Evolutionary conservation across 2,888 invertebrate species (phyloP).

Genomic region (Ligdia adustata): DNA sequence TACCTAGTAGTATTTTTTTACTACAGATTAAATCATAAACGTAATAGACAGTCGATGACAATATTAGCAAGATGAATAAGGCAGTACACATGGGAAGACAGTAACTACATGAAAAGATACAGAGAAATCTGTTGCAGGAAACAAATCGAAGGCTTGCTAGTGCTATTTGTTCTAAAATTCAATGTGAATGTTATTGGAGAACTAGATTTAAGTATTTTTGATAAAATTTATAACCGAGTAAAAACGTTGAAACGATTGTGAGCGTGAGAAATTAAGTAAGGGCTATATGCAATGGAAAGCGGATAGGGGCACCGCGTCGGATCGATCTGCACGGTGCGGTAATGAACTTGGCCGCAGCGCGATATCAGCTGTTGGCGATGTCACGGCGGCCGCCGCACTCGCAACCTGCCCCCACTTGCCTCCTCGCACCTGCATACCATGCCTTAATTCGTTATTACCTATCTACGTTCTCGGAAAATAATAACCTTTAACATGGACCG

Average conservation of each 20-base stretch:
- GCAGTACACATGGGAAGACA: too few species aligned
- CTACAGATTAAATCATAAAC: constrained; percentile 3
- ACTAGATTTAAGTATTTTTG: too few species aligned
- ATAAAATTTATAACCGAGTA: too few species aligned
- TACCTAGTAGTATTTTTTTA: neutral
- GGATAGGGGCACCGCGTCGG: constrained; percentile 62
- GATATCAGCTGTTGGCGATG: constrained; percentile 67
- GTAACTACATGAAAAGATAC: too few species aligned
- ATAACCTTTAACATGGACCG: constrained; percentile 46
- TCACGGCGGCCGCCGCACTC: constrained; percentile 46
- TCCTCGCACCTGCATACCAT: constrained; percentile 20
- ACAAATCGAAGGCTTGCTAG: too few species aligned
- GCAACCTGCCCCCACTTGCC: constrained; percentile 24
- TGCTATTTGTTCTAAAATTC: too few species aligned
- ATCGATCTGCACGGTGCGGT: constrained; percentile 74
- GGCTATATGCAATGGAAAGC: constrained; percentile 56
- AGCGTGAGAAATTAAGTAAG: constrained; percentile 33
- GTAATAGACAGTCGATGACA: too few species aligned
- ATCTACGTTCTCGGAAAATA: constrained; percentile 33
- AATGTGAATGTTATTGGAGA: too few species aligned
- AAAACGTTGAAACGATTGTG: constrained; percentile 3
- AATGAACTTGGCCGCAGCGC: constrained; percentile 74
- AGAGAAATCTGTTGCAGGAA: too few species aligned
- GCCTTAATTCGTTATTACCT: constrained; percentile 40
- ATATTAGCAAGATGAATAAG: too few species aligned